Percentiles rank a stretch among this genome's conserved stretches.
phyloP scores from a whole-genome alignment of 2,888 invertebrate species.

The Limnephilus auricula region DNA sequence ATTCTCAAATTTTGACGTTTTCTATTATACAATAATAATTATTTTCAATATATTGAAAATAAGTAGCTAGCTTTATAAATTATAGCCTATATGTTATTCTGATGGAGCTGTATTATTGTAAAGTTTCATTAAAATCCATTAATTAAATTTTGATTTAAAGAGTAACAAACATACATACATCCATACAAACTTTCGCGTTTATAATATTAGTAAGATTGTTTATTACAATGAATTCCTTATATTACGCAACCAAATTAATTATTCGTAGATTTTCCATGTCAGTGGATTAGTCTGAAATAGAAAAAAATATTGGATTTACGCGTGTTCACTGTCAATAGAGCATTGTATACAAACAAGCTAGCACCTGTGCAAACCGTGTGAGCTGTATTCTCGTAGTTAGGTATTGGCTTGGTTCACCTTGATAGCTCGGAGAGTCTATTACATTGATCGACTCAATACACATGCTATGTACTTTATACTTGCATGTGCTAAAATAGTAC shows the following conservation, averaged over 20 bases:
- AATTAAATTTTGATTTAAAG: too few species aligned
- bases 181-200: too few species aligned
- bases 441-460: neutral
- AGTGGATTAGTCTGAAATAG: constrained; percentile 33
- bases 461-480: neutral
- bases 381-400: neutral
- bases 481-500: neutral
- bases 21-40: too few species aligned
- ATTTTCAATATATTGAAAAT: too few species aligned
- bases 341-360: constrained; percentile 30
- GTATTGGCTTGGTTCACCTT: constrained; percentile 46
- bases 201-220: too few species aligned
- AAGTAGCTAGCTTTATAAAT: too few species aligned
- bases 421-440: constrained; percentile 49
- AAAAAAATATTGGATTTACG: constrained; percentile 34
- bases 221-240: constrained; percentile 9
- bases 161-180: too few species aligned
- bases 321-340: constrained; percentile 37
- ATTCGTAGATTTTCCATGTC: constrained; percentile 22
- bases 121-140: too few species aligned
- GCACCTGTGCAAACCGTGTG: constrained; percentile 52
- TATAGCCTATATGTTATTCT: too few species aligned
- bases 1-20: too few species aligned
- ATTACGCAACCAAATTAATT: constrained; percentile 11
- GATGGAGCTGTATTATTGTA: too few species aligned